phyloP scores from a whole-genome alignment of 2,888 invertebrate species.

The Nemurella pictetii region DNA sequence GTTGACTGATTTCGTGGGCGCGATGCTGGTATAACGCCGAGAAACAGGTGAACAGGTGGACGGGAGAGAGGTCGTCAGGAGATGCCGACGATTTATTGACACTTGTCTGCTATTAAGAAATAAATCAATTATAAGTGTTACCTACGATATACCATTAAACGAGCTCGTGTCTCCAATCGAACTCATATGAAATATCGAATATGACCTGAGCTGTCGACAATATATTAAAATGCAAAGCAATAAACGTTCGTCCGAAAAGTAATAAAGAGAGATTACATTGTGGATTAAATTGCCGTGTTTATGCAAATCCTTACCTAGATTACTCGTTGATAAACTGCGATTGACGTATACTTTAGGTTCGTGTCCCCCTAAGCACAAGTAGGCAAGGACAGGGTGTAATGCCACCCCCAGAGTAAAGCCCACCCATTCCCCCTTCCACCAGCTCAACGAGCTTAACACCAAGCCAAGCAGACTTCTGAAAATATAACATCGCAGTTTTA shows the following conservation, averaged over 20 bases:
- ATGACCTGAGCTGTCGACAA: background rate
- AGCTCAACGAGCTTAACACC: constrained; percentile 62
- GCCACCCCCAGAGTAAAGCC: constrained; percentile 63
- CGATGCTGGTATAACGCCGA: background rate
- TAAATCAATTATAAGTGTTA: background rate
- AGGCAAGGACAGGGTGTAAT: constrained; percentile 50
- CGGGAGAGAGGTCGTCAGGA: background rate
- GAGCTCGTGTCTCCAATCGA: background rate
- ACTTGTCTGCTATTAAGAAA: background rate
- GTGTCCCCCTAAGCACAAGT: background rate
- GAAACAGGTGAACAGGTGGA: background rate
- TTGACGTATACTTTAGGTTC: background rate
- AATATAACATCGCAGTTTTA: background rate
- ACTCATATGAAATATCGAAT: background rate
- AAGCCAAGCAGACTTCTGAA: constrained; percentile 50
- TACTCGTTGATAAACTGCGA: background rate
- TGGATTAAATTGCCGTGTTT: background rate
- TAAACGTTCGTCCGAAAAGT: background rate
- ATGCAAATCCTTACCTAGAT: background rate
- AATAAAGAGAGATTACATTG: background rate
- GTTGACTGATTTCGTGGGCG: background rate
- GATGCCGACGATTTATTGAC: background rate
- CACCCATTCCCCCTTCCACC: constrained; percentile 67
- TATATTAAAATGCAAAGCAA: background rate
- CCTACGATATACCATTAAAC: background rate